Evolutionary conservation across 2,888 invertebrate genomes (phyloP), one percentile per base, ranked within the genome.

Genomic region (Melinopterus prodromus): DNA sequence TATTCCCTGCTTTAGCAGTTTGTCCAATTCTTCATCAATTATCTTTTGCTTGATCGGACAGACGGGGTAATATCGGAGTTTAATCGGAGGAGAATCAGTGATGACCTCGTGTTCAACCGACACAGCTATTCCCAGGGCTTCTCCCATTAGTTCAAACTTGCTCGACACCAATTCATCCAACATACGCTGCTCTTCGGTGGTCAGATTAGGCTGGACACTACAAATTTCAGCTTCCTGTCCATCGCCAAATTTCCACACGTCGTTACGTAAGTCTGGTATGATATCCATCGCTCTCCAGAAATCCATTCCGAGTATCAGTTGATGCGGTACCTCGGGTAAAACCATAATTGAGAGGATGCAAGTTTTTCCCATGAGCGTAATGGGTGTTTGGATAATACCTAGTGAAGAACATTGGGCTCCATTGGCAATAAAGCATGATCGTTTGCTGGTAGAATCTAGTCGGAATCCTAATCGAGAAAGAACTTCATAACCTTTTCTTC

Each of bases 21-120:
- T 69, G 2, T 84, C 79, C 7, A 85, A 70, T 70, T 84, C 84
- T 16, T 77, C 76, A 74, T 84, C 81, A 6, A 86, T 82, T 36
- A 84, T 77, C 38, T 80, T 69, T 36, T 84, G 83, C 7, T 83
- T 74, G 7, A 80, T 72, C 2, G 84, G 84, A 14, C 81, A 81
- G 4, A 84, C 81, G 0, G 82, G 81, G 71, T 83, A 84, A 69
- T 83, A 83, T 16, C 83, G 70, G 70, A 83, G 84, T 69, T 84
- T 85, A 2, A 84, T 83, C 9, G 84, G 82, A 2, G 76, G 6
- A 7, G 70, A 26, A 16, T 79, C 76, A 6, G 77, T 77, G 14
- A 16, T 16, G 0, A 80, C 77, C 37, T 36, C 38, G 76, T 81
- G 81, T 70, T 76, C 79, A 7, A 7, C 53, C 7, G 75, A 78